Percentiles rank a stretch among this genome's conserved stretches.
phyloP scores from a whole-genome alignment of 2,797 vertebrate species.

The Xiphophorus birchmanni region DNA sequence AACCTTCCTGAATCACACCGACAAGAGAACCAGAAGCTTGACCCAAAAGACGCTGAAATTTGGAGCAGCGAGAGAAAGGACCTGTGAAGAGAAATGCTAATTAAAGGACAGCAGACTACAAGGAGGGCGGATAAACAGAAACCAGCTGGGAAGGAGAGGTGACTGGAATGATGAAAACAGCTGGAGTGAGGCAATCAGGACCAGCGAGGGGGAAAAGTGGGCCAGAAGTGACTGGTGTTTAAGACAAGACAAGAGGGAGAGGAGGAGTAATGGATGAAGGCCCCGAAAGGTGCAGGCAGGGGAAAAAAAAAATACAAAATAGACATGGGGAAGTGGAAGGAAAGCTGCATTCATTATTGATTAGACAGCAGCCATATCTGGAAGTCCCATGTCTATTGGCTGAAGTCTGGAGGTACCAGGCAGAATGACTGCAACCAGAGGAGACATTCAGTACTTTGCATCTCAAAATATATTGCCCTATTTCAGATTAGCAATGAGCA shows the following conservation, averaged over 20 bases:
- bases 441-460: neutral
- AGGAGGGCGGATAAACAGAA: conserved; percentile 1
- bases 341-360: conserved; percentile 75
- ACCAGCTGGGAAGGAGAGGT: conserved; percentile 8
- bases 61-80: neutral
- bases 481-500: neutral
- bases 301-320: neutral
- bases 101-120: neutral
- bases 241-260: conserved; percentile 32
- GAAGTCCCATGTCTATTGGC: conserved; percentile 34
- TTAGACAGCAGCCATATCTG: conserved; percentile 64
- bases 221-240: conserved; percentile 40
- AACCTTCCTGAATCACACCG: neutral
- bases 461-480: neutral
- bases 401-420: conserved; percentile 33
- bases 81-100: neutral
- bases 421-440: conserved; percentile 16
- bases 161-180: conserved; percentile 19
- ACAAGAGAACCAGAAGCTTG: neutral
- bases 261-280: conserved; percentile 39
- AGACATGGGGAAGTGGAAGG: conserved; percentile 43
- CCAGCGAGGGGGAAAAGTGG: conserved; percentile 11
- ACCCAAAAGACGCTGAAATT: neutral
- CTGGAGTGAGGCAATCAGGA: conserved; percentile 29
- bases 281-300: conserved; percentile 36